Base-by-base conservation (phyloP, 2,888 invertebrate species). In the Ophion obscuratus region DNA sequence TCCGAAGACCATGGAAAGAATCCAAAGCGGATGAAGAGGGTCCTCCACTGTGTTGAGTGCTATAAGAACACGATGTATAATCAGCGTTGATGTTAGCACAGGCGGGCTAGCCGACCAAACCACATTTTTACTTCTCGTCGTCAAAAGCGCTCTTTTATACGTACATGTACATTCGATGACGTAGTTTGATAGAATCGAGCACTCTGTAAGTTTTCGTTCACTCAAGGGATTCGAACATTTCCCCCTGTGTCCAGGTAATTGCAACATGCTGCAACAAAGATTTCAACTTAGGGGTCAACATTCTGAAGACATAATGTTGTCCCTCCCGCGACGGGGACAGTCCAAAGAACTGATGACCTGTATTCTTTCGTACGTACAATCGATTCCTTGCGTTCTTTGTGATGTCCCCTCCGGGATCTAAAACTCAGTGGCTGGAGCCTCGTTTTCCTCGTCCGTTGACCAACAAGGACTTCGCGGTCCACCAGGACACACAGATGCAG, bases 1-100 rank as follows among this genome's bases (percentile, higher is more conserved):
- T 83, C 83, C 71, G 73, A 83, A 53, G 7, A 31, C 71, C 62
- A 36, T 59, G 74, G 77, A 44, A 67, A 75, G 76, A 82, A 53
- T 53, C 27, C 40, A 67, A 62, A 68, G 76, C 27, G 81, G 59
- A 76, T 62, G 70, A 57, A 76, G 40, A 77, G 40, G 67, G 66
- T 67, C 36, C 76, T 64, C 14, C 17, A n/a, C 20, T 24, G 53
- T 36, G 67, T 36, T 77, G 77, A 81, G 76, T 73, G 77, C 81
- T 68, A 71, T 66, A 77, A 71, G 73, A 77, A 84, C 77, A 67
- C 80, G 84, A 66, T 61, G 74, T 68, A 84, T 59, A 53, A 73
- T 77, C 73, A 68, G 71, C 67, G 84, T 73, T 53, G 76, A 77
- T 85, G 85, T 83, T 80, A 70, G 78, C 81, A 31, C 20, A 61